Percentiles rank a stretch among this genome's conserved stretches.
These are phyloP conservation scores for Eutrigla gurnardus DNA, from an alignment of 2,797 vertebrate genomes.

Conservation along the genomic window DNA sequence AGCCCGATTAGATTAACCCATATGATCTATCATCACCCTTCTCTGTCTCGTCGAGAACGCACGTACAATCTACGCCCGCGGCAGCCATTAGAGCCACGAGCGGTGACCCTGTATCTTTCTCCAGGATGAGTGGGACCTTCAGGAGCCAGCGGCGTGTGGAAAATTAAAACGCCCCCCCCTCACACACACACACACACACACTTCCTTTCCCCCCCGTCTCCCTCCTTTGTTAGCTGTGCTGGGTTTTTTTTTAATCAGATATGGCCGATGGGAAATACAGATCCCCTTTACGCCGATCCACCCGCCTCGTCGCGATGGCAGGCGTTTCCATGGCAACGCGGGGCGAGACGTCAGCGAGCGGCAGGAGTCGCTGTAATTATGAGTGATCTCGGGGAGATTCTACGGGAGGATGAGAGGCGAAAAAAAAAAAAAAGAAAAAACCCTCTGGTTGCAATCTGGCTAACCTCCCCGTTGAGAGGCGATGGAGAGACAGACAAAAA, in stretches of 20 bases:
- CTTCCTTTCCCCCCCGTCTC: neutral
- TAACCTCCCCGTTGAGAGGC: constrained; percentile 29
- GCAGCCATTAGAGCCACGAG: constrained; percentile 57
- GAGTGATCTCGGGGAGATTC: constrained; percentile 71
- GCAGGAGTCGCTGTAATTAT: constrained; percentile 71
- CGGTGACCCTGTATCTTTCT: constrained; percentile 54
- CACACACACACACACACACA: no score
- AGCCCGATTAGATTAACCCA: constrained; percentile 66
- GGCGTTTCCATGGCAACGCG: constrained; percentile 72
- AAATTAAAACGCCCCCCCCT: constrained; percentile 51
- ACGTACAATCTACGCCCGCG: constrained; percentile 48
- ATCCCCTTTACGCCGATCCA: constrained; percentile 69
- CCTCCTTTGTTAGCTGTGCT: constrained; percentile 60
- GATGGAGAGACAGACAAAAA: neutral
- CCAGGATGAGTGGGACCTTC: constrained; percentile 61
- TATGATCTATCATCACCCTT: constrained; percentile 62
- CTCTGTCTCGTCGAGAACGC: constrained; percentile 40
- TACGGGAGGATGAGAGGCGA: constrained; percentile 32
- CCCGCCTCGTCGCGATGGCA: constrained; percentile 53
- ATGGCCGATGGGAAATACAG: constrained; percentile 75
- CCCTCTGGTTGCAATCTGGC: constrained; percentile 58
- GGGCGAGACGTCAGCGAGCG: constrained; percentile 52
- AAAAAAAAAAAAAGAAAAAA: constrained; percentile 2
- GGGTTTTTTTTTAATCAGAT: constrained; percentile 74
- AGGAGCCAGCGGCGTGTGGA: constrained; percentile 56